phyloP scores from a whole-genome alignment of 2,113 vertebrate species.

The Oenanthe melanoleuca region DNA sequence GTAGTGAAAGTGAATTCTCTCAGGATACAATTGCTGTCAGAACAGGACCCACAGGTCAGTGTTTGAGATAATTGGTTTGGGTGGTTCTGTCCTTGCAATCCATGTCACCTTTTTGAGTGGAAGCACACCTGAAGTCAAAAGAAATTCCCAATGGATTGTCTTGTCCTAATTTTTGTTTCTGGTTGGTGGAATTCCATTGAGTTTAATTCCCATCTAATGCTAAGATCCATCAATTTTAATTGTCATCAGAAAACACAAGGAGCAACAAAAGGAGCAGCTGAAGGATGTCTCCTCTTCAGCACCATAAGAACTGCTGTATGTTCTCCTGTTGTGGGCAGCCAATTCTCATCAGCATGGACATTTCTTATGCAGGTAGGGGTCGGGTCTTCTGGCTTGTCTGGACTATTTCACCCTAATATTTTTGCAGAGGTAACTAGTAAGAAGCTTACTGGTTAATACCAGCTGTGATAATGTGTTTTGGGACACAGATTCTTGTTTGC shows the following conservation, averaged over 20 bases:
- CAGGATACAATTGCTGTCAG: not conserved
- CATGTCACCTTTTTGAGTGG: not conserved
- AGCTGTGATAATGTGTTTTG: not conserved
- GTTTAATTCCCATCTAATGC: not conserved
- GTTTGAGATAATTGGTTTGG: not conserved
- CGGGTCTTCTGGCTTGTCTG: not conserved
- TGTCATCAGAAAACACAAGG: not conserved
- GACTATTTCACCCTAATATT: not conserved
- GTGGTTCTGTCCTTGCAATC: not conserved
- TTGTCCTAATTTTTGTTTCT: not conserved
- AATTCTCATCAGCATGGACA: not conserved
- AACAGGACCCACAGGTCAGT: not conserved
- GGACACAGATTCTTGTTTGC: rapidly evolving
- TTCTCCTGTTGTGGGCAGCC: not conserved
- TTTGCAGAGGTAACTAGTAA: not conserved
- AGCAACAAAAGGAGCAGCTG: not conserved
- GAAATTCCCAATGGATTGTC: not conserved
- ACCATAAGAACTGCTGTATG: not conserved
- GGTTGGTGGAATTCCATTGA: not conserved
- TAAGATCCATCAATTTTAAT: not conserved
- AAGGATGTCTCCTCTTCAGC: not conserved
- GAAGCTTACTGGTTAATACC: not conserved
- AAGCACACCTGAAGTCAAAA: not conserved
- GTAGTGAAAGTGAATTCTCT: not conserved
- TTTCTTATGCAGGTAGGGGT: not conserved